phyloP scores from a whole-genome alignment of 2,888 invertebrate genomes.

The Loripinus fragilis region DNA sequence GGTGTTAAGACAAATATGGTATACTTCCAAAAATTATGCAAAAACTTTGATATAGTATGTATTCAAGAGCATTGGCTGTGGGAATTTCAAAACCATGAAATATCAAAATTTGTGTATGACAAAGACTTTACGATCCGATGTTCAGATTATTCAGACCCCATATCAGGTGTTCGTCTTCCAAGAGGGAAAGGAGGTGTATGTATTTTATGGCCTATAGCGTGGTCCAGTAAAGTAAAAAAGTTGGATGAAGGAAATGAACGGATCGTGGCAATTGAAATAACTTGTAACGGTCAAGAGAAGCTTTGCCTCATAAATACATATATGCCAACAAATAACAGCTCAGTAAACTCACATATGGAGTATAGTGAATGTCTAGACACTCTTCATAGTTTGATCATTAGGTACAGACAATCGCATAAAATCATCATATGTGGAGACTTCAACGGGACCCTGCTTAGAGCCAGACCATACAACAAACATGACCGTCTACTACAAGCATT shows the following conservation, averaged over 20 bases:
- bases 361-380: not conserved
- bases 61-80: slow-evolving; percentile 14
- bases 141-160: not conserved
- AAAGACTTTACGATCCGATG: not conserved
- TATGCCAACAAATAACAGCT: not conserved
- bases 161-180: not conserved
- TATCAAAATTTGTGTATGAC: not conserved
- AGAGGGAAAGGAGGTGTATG: slow-evolving; percentile 2
- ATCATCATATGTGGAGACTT: too few species aligned
- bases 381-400: too few species aligned
- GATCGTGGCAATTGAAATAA: not conserved
- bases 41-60: slow-evolving; percentile 4
- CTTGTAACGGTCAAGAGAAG: not conserved
- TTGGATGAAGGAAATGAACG: slow-evolving; percentile 10
- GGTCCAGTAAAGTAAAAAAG: slow-evolving; percentile 7
- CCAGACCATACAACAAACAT: too few species aligned
- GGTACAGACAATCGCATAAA: too few species aligned
- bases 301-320: not conserved
- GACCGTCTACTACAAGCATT: too few species aligned
- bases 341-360: not conserved
- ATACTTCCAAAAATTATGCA: slow-evolving; percentile 1
- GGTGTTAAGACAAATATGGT: not conserved
- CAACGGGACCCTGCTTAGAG: too few species aligned
- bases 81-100: not conserved
- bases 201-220: not conserved